Percentiles rank a stretch among this genome's conserved stretches.
Evolutionary conservation across 2,888 invertebrate genomes (phyloP).

Genomic region (Athalia cordata): DNA sequence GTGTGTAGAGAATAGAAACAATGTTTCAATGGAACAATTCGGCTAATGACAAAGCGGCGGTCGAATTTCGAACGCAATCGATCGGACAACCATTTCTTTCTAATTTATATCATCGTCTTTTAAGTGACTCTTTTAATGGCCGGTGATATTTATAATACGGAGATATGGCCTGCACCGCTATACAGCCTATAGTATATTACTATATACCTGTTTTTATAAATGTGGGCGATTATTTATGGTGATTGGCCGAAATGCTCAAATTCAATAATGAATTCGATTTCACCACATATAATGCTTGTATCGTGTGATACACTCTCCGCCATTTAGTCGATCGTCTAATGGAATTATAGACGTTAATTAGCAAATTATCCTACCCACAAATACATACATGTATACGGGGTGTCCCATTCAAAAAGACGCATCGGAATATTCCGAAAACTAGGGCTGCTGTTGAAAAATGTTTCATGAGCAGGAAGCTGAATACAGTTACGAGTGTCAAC

Average conservation of each 20-base stretch:
- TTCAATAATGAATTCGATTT: constrained; percentile 57
- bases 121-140: constrained; percentile 59
- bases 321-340: constrained; percentile 12
- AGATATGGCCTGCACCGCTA: not conserved
- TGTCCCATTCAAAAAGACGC: no score
- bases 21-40: no score
- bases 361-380: constrained; percentile 24
- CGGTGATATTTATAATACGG: constrained; percentile 52
- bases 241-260: constrained; percentile 50
- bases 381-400: not conserved
- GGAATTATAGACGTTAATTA: constrained; percentile 21
- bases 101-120: constrained; percentile 62
- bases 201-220: constrained; percentile 12
- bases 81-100: constrained; percentile 51
- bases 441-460: no score
- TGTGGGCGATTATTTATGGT: constrained; percentile 63
- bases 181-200: constrained; percentile 5
- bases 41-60: constrained; percentile 30
- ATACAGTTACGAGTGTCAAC: no score
- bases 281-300: constrained; percentile 45
- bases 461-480: no score
- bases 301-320: not conserved
- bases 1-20: no score
- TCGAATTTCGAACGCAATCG: constrained; percentile 49
- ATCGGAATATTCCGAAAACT: no score